Conservation (phyloP, 2,888 invertebrate species). For the Drosophila atripex region DNA sequence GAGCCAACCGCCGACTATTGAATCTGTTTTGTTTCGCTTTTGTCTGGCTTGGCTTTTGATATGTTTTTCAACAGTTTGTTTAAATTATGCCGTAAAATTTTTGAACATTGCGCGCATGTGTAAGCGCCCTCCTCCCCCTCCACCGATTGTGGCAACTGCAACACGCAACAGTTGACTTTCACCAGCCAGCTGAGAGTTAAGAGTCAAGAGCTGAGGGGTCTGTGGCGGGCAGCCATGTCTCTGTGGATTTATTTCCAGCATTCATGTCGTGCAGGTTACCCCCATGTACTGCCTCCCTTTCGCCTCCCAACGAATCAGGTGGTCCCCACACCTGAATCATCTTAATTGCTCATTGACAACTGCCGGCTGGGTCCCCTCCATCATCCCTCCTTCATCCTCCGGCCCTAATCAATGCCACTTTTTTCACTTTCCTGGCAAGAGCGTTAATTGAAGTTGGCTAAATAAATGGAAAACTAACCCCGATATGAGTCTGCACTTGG, state of each 20-base stretch:
- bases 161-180: slow-evolving; percentile 77
- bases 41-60: slow-evolving; percentile 15
- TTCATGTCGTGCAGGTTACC: slow-evolving; percentile 41
- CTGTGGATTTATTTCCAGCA: slow-evolving; percentile 57
- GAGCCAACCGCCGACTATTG: slow-evolving; percentile 23
- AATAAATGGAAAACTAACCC: slow-evolving; percentile 38
- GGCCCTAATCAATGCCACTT: slow-evolving; percentile 60
- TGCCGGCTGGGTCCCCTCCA: slow-evolving; percentile 10
- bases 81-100: slow-evolving; percentile 66
- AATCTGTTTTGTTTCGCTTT: slow-evolving; percentile 22
- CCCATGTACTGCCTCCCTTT: not conserved
- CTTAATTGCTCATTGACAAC: slow-evolving; percentile 66
- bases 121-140: slow-evolving; percentile 21
- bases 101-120: slow-evolving; percentile 62
- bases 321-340: slow-evolving; percentile 25
- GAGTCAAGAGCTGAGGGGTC: slow-evolving; percentile 10
- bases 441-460: slow-evolving; percentile 52
- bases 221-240: slow-evolving; percentile 2
- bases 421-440: slow-evolving; percentile 61
- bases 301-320: not conserved
- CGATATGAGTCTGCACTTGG: slow-evolving; percentile 9
- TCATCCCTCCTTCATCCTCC: not conserved
- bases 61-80: slow-evolving; percentile 55
- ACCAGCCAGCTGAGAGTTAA: slow-evolving; percentile 43
- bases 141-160: slow-evolving; percentile 46